Percentiles rank a stretch among this genome's conserved stretches.
Conservation (phyloP, 2,113 vertebrate species). For the Dendropsophus ebraccatus region DNA sequence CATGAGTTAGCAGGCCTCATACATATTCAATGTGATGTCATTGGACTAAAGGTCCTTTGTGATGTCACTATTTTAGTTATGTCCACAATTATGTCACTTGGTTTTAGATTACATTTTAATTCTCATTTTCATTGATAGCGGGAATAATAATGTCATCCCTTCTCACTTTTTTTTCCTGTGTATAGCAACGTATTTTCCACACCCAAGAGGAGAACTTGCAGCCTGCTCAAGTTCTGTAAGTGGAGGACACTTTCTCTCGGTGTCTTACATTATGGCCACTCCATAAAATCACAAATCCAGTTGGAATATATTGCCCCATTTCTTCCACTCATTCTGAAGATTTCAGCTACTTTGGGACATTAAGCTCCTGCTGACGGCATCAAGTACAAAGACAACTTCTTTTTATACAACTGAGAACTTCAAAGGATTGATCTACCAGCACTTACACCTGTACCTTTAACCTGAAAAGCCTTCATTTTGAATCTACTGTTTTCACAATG, state of each 20-base stretch:
- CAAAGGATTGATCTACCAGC: slow-evolving; percentile 3
- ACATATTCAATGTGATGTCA: background rate
- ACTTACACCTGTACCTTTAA: slow-evolving; percentile 28
- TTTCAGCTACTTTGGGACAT: background rate
- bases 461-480: slow-evolving; percentile 22
- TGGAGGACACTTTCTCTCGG: background rate
- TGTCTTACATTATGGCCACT: background rate
- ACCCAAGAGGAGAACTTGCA: slow-evolving; percentile 2
- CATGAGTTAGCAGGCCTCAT: too few relatives aligned
- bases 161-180: slow-evolving; percentile 1
- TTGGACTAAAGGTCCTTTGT: background rate
- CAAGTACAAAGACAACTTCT: slow-evolving; percentile 10
- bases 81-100: background rate
- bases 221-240: background rate
- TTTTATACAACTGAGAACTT: slow-evolving; percentile 6
- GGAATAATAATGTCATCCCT: background rate
- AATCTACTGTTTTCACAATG: slow-evolving; percentile 1
- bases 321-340: background rate
- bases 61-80: background rate
- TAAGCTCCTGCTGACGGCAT: background rate
- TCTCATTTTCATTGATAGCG: background rate
- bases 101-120: background rate
- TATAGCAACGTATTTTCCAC: slow-evolving; percentile 7
- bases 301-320: background rate
- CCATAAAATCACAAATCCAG: background rate